Conservation (phyloP, 1,140 invertebrate species). For the Brachionus manjavacas region DNA sequence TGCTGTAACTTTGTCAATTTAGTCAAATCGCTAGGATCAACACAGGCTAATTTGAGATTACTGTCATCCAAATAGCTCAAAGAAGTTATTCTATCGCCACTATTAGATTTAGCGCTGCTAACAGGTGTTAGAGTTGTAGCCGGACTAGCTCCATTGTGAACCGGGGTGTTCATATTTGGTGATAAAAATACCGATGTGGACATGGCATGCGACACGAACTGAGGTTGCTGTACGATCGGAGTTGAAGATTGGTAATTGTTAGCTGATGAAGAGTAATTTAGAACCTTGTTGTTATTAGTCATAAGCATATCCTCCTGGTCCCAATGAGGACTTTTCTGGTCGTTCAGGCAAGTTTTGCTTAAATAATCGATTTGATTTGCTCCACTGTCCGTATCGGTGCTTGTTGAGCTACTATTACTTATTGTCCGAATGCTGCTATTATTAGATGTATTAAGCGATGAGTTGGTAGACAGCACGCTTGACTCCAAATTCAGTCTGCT, state of each 20-base stretch:
- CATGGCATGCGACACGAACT: background rate
- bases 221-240: conserved; percentile 1
- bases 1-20: conserved; percentile 84
- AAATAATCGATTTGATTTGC: background rate
- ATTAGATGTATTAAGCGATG: background rate
- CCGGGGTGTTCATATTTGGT: background rate
- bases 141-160: background rate
- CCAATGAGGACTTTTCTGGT: background rate
- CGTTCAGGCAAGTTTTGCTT: background rate
- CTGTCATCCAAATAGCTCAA: conserved; percentile 6
- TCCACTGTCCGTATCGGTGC: background rate
- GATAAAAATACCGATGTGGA: background rate
- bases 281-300: background rate
- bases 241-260: background rate
- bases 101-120: background rate
- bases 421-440: conserved; percentile 13
- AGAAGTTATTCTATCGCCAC: background rate
- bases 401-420: conserved; percentile 13
- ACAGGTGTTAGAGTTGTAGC: background rate
- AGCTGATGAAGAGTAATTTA: background rate
- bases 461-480: background rate
- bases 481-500: background rate
- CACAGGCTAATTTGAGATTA: conserved; percentile 33
- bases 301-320: background rate
- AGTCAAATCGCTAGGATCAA: conserved; percentile 66